Evolutionary conservation across 2,113 vertebrate genomes (phyloP).

Genomic region (Pholis gunnellus): DNA sequence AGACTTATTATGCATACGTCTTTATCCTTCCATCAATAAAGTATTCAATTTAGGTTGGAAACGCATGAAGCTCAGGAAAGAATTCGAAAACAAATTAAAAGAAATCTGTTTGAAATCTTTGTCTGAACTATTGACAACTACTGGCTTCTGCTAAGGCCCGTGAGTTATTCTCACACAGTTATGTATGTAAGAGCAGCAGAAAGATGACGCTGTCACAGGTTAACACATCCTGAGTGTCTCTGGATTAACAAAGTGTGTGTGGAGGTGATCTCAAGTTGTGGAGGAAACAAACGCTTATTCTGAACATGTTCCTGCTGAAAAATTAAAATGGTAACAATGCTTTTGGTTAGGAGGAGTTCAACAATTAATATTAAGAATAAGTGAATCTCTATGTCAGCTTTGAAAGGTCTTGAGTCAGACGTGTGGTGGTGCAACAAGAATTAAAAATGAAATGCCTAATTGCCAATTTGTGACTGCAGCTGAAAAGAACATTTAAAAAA

Average conservation of each 20-base stretch:
- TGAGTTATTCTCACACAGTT: background rate
- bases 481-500: background rate
- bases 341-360: background rate
- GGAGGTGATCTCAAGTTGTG: background rate
- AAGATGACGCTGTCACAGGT: background rate
- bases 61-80: background rate
- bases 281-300: background rate
- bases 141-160: background rate
- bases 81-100: background rate
- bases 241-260: background rate
- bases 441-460: background rate
- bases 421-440: background rate
- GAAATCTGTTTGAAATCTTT: background rate
- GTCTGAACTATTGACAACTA: background rate
- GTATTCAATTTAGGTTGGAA: constrained; percentile 12
- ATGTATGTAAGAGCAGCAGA: background rate
- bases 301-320: background rate
- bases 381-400: background rate
- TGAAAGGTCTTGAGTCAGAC: background rate
- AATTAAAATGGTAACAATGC: background rate
- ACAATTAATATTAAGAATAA: background rate
- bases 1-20: constrained; percentile 5
- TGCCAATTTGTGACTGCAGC: background rate
- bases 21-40: background rate
- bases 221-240: background rate